phyloP scores from a whole-genome alignment of 2,888 invertebrate species.

The Acanthosepion esculentum region DNA sequence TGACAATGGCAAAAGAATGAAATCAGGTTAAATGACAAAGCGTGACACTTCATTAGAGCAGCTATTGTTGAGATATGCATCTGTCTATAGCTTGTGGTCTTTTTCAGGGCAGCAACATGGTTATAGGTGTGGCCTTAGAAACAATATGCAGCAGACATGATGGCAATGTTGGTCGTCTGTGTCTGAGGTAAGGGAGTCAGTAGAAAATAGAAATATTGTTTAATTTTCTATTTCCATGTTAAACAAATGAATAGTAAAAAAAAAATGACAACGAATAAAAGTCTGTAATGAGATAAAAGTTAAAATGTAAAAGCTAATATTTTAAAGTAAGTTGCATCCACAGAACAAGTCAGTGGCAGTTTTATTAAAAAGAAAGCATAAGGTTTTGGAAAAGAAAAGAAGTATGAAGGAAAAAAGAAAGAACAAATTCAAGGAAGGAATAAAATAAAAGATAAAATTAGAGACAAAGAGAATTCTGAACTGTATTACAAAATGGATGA shows the following conservation, averaged over 20 bases:
- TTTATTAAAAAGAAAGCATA: neutral
- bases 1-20: neutral
- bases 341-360: neutral
- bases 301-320: neutral
- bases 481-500: too few relatives aligned
- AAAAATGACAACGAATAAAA: neutral
- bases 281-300: neutral
- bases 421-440: neutral
- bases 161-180: neutral
- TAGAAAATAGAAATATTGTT: neutral
- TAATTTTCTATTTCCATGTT: neutral
- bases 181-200: neutral
- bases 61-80: neutral
- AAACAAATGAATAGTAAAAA: neutral
- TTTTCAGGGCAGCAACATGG: neutral
- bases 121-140: neutral
- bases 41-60: neutral
- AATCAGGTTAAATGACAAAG: neutral
- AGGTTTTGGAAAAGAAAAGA: neutral
- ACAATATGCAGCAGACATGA: neutral
- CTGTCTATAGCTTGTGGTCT: neutral
- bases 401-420: neutral
- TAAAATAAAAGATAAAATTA: neutral
- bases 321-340: neutral
- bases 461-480: neutral